These are phyloP conservation scores for Pachyuromys duprasi DNA, from an alignment of 2,797 vertebrate species.

Conservation along the genomic window DNA sequence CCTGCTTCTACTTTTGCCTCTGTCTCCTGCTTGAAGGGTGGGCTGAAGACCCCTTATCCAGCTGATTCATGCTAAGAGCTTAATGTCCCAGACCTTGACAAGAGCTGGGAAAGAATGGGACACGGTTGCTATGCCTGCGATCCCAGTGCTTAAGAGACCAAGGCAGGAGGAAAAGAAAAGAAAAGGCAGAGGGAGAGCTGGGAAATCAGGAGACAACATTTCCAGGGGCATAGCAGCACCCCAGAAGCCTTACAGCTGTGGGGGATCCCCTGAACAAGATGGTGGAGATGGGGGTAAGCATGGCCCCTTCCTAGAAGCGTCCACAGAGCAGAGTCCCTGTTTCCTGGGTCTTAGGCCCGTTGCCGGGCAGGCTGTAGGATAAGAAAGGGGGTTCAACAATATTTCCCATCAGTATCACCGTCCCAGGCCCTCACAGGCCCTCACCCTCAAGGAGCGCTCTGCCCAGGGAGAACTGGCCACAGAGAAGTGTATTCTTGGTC, in stretches of 20 bases:
- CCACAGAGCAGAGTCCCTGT: background rate
- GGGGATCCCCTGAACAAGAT: background rate
- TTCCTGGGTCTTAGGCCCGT: background rate
- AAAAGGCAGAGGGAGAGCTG: background rate
- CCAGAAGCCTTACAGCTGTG: background rate
- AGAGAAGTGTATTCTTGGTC: background rate
- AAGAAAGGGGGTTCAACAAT: background rate
- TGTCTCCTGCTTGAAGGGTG: background rate
- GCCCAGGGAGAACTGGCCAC: background rate
- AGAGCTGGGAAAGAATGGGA: background rate
- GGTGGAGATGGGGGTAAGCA: too few species aligned
- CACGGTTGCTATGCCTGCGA: background rate
- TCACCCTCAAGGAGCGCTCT: background rate
- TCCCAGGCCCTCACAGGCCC: background rate
- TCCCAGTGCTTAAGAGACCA: background rate
- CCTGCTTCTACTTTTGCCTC: background rate
- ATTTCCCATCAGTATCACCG: background rate
- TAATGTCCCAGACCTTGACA: background rate
- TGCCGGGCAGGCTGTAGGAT: background rate
- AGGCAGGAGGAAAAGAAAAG: background rate
- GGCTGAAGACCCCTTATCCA: background rate
- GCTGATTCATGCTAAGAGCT: background rate
- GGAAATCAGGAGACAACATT: background rate
- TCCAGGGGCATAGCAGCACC: background rate
- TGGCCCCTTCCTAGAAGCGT: accelerated